Base-by-base conservation (phyloP, 2,113 vertebrate genomes). In the Pachypanchax playfairii region DNA sequence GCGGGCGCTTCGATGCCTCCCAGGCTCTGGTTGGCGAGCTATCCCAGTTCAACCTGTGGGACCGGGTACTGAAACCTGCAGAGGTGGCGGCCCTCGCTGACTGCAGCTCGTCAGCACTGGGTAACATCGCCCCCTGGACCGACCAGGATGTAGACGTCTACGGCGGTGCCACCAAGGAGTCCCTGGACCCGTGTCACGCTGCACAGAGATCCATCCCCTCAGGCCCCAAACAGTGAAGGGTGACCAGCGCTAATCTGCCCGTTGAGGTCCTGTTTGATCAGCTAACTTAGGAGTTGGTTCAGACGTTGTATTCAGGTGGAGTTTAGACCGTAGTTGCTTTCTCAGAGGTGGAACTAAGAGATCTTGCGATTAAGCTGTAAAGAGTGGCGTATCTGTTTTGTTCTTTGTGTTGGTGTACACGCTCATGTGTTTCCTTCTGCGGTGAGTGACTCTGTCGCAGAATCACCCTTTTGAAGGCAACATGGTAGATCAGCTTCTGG, bases 21-120 rank as follows among this genome's bases (percentile, higher is more conserved):
- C 97, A 98, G 84, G 95, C 97, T 42, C 94, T 98, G 3, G 95
- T 97, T 0, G 96, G 97, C 10, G 96, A 98, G 85, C 90, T 99
- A 31, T 93, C 96, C 0, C 93, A 98, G 84, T 98, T 99, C 79
- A 91, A 95, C 31, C 83, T 99, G 70, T 99, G 97, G 97, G 95
- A 99, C 81, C 94, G 94, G 5, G 88, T 92, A 70, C 87, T 99
- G 89, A 94, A 93, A 0, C 91, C 94, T 0, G 86, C 70, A 0
- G 96, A 99, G 84, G 92, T 98, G 63, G 80, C 92, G 15, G 91
- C 90, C 43, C 77, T 98, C 68, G 95, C 97, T 26, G 94, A 95
- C 83, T 98, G 96, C 81, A 93, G 93, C 10, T 92, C 91, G 21
- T 57, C 84, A 0, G 89, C 92, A 8, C 87, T 91, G 59, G 97